Base-by-base conservation (phyloP, 2,113 vertebrate genomes). In the Brachyhypopomus occidentalis region DNA sequence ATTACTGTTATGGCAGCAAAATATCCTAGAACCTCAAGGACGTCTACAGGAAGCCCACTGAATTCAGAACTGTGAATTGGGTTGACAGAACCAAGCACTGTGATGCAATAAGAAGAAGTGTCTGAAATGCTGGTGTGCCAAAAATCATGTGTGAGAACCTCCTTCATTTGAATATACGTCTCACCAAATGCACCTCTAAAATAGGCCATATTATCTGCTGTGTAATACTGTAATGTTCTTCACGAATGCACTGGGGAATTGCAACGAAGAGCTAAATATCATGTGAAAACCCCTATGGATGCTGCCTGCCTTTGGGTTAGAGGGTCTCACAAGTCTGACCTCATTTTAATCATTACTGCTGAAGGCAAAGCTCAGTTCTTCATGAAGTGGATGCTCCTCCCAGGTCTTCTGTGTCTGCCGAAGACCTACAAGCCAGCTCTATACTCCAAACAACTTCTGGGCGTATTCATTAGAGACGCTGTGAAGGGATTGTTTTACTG, bases 21-120 rank as follows among this genome's bases (percentile, higher is more conserved):
- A 41, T 38, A 41, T 9, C 5, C 34, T 22, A 12, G 34, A 41
- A n/a, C 36, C 2, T 70, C 36, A 34, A 22, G 11, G 66, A 14
- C 14, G 12, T 52, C 45, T 52, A 8, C 8, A 11, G 45, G n/a
- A 41, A 60, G n/a, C 7, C 17, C 38, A 41, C n/a, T 9, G 34
- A 70, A 70, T n/a, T 41, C 66, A 38, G 5, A 34, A 67, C 5
- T 38, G 64, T n/a, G 66, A 20, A 5, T 11, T 5, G 17, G 64
- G 19, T n/a, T 2, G 34, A 41, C 12, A 14, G 20, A 34, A 38
- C 34, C 5, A 69, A 36, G 66, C 30, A 20, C 19, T n/a, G 19
- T 70, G 66, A 70, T 41, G 66, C 66, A 70, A 70, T 41, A 38
- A 20, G 20, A 20, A n/a, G 66, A 70, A 70, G 66, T 70, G 34